phyloP scores from a whole-genome alignment of 2,113 vertebrate genomes.

The Galemys pyrenaicus region DNA sequence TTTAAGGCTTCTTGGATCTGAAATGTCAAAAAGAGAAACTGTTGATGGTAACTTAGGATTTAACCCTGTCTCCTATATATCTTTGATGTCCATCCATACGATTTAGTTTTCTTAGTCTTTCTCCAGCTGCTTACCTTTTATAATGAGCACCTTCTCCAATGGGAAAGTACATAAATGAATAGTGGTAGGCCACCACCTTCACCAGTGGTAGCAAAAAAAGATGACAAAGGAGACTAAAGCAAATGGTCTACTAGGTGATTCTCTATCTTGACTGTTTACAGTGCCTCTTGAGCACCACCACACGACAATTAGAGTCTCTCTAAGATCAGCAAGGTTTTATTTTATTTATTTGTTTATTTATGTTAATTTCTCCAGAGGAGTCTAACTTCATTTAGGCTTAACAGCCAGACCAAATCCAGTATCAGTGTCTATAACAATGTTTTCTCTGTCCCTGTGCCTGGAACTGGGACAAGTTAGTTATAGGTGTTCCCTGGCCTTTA shows the following conservation, averaged over 20 bases:
- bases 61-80: no score
- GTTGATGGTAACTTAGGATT: neutral
- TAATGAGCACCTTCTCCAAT: neutral
- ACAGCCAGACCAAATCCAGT: neutral
- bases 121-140: neutral
- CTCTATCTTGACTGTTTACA: neutral
- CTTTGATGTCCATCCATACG: neutral
- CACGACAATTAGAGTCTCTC: neutral
- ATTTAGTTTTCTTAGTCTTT: neutral
- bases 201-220: no score
- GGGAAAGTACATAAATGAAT: neutral
- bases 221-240: neutral
- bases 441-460: neutral
- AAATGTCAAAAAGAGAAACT: conserved; percentile 52
- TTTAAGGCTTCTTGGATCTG: conserved; percentile 74
- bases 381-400: neutral
- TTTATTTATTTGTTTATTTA: no score
- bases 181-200: neutral
- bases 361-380: neutral
- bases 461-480: neutral
- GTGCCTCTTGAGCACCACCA: neutral
- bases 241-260: neutral
- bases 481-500: neutral
- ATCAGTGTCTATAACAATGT: neutral
- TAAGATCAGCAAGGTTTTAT: neutral